These are phyloP conservation scores for Kuschelorhynchus macadamiae DNA, from an alignment of 2,888 invertebrate genomes.

Conservation along the genomic window DNA sequence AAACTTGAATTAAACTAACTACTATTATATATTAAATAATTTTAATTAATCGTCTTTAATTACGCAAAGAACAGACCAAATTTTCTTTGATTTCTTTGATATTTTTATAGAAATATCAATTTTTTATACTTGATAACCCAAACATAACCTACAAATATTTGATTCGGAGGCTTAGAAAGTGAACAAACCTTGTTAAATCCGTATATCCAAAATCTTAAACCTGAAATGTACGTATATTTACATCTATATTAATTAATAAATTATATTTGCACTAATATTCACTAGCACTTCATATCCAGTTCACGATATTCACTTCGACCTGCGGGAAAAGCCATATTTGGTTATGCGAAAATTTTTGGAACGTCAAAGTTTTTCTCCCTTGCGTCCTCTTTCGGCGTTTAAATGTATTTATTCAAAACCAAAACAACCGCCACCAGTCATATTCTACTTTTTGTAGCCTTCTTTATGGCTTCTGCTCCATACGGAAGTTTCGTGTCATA, in stretches of 20 bases:
- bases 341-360: slow-evolving; percentile 68
- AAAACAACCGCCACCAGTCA: too few relatives aligned
- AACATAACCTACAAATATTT: slow-evolving; percentile 61
- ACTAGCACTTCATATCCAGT: slow-evolving; percentile 63
- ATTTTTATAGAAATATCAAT: slow-evolving; percentile 18
- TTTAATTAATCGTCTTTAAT: too few relatives aligned
- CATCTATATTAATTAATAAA: slow-evolving; percentile 53
- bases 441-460: too few relatives aligned
- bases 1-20: too few relatives aligned
- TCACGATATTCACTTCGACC: slow-evolving; percentile 60
- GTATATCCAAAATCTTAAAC: slow-evolving; percentile 36
- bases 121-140: slow-evolving; percentile 37
- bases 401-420: too few relatives aligned
- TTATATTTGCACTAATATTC: slow-evolving; percentile 38
- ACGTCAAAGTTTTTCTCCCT: slow-evolving; percentile 61
- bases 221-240: slow-evolving; percentile 51
- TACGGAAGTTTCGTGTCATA: too few relatives aligned
- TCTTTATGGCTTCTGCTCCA: too few relatives aligned
- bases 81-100: too few relatives aligned
- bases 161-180: slow-evolving; percentile 48
- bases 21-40: too few relatives aligned
- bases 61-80: too few relatives aligned
- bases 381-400: too few relatives aligned
- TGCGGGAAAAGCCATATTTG: slow-evolving; percentile 68
- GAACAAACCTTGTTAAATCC: slow-evolving; percentile 54